A percentile compares a stretch with the other conserved stretches of the same genome.
These are phyloP conservation scores for Amorpha juglandis DNA, from an alignment of 2,888 invertebrate genomes.

Conservation along the genomic window DNA sequence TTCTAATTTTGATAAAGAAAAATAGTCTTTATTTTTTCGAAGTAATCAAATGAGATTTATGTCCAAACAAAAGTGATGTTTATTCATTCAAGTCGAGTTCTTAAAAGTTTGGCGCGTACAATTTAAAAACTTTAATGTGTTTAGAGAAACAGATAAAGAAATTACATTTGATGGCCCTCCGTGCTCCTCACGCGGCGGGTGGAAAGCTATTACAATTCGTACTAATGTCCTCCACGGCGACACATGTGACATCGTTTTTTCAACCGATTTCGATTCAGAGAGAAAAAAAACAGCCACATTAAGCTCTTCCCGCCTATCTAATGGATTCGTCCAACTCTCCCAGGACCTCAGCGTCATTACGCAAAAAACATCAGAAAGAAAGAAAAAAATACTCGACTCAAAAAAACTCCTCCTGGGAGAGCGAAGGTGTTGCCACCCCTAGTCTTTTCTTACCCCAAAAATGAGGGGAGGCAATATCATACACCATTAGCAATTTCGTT, in stretches of 20 bases:
- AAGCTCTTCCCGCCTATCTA: slow-evolving; percentile 81
- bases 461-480: slow-evolving; percentile 85
- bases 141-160: slow-evolving; percentile 24
- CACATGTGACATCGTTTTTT: slow-evolving; percentile 69
- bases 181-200: slow-evolving; percentile 11
- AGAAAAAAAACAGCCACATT: slow-evolving; percentile 73
- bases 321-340: slow-evolving; percentile 82
- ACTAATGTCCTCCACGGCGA: slow-evolving; percentile 61
- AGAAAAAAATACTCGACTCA: slow-evolving; percentile 61
- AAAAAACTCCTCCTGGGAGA: slow-evolving; percentile 80
- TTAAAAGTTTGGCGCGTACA: slow-evolving; percentile 20
- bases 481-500: slow-evolving; percentile 84
- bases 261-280: slow-evolving; percentile 60
- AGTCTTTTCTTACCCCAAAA: slow-evolving; percentile 78
- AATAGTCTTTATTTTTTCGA: slow-evolving; percentile 5
- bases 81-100: slow-evolving; percentile 19
- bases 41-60: slow-evolving; percentile 22
- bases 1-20: slow-evolving; percentile 17
- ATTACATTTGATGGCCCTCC: slow-evolving; percentile 22
- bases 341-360: slow-evolving; percentile 81
- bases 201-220: slow-evolving; percentile 63
- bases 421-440: slow-evolving; percentile 80
- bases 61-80: slow-evolving; percentile 16
- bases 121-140: slow-evolving; percentile 24
- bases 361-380: slow-evolving; percentile 71